Conservation (phyloP, 92 coral and sea anemone genomes). For the Epizoanthus stellaris region DNA sequence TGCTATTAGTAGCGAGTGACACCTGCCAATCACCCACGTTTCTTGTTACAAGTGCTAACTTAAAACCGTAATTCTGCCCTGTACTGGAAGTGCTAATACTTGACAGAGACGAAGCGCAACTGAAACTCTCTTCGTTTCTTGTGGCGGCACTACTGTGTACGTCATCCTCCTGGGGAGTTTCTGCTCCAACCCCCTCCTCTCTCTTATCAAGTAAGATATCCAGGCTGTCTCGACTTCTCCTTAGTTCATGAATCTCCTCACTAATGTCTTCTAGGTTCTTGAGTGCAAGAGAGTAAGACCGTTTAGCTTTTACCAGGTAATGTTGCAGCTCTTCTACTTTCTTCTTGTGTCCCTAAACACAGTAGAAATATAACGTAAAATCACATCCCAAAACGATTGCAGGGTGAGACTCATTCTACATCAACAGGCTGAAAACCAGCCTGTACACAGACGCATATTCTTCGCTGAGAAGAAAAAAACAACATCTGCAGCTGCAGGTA, state of each 20-base stretch:
- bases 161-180: slow-evolving; percentile 64
- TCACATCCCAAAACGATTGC: neutral
- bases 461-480: too few species aligned
- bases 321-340: slow-evolving; percentile 76
- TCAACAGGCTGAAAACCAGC: too few species aligned
- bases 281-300: slow-evolving; percentile 81
- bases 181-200: slow-evolving; percentile 97
- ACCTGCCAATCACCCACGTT: neutral
- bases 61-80: slow-evolving; percentile 4
- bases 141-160: slow-evolving; percentile 15
- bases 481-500: too few species aligned
- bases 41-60: slow-evolving; percentile 26
- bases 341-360: slow-evolving; percentile 79
- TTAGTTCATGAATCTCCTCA: slow-evolving; percentile 94
- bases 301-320: slow-evolving; percentile 72
- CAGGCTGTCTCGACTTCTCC: slow-evolving; percentile 78
- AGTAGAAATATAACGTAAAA: neutral
- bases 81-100: neutral
- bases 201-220: slow-evolving; percentile 70
- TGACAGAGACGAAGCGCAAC: slow-evolving; percentile 22
- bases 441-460: too few species aligned
- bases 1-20: neutral
- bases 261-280: slow-evolving; percentile 91
- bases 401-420: neutral
- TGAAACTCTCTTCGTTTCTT: neutral